phyloP scores from a whole-genome alignment of 2,888 invertebrate genomes.

The Bellardia bayeri region DNA sequence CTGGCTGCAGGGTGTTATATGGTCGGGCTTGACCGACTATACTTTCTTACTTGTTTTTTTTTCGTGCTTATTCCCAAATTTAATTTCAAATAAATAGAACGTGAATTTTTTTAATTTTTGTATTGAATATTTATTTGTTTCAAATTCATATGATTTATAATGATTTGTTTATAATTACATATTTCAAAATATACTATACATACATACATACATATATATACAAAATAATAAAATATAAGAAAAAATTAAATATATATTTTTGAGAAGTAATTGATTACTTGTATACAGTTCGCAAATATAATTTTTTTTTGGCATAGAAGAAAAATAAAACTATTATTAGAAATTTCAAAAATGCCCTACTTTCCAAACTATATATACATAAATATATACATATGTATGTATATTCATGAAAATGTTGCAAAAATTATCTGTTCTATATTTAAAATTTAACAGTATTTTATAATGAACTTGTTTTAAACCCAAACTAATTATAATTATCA shows the following conservation, averaged over 20 bases:
- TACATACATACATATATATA: too few species aligned
- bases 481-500: background rate
- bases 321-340: background rate
- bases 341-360: background rate
- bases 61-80: too few species aligned
- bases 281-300: background rate
- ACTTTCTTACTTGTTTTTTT: too few species aligned
- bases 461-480: background rate
- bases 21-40: too few species aligned
- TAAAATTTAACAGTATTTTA: background rate
- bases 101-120: background rate
- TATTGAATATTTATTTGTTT: background rate
- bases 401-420: too few species aligned
- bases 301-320: background rate
- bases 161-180: background rate
- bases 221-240: background rate
- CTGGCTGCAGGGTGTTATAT: too few species aligned
- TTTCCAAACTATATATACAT: too few species aligned
- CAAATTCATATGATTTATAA: background rate
- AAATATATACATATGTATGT: too few species aligned
- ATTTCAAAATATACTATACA: background rate
- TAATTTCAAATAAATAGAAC: too few species aligned
- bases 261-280: background rate
- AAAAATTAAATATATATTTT: background rate
- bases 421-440: background rate